Evolutionary conservation across 2,113 vertebrate genomes (phyloP).

Genomic region (Anguilla japonica): DNA sequence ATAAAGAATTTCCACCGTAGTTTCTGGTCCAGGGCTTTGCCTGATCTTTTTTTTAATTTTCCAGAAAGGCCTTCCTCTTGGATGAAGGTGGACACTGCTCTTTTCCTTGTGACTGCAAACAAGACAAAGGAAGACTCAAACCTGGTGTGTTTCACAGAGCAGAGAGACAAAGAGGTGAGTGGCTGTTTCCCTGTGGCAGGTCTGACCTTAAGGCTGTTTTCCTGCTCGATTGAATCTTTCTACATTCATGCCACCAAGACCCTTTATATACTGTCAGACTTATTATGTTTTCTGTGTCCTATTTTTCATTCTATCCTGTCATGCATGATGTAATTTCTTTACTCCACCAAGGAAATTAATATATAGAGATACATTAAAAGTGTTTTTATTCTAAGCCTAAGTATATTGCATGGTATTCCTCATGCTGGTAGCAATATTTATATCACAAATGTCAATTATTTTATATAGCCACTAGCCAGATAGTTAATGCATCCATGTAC

Average conservation of each 20-base stretch:
- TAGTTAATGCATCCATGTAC: too few species aligned
- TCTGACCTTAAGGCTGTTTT: background rate
- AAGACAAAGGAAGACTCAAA: slow-evolving; percentile 75
- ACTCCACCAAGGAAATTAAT: background rate
- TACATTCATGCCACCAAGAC: too few species aligned
- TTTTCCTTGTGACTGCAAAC: slow-evolving; percentile 76
- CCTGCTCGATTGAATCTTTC: background rate
- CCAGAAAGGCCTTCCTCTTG: slow-evolving; percentile 75
- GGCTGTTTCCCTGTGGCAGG: background rate
- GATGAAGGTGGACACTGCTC: slow-evolving; percentile 81
- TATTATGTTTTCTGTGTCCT: background rate
- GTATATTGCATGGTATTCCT: too few species aligned
- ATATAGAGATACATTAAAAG: background rate
- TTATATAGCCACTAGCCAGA: too few species aligned
- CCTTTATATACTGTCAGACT: too few species aligned
- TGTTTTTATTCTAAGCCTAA: too few species aligned
- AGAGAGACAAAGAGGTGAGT: slow-evolving; percentile 80
- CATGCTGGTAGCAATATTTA: too few species aligned
- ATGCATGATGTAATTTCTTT: background rate
- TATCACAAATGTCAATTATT: too few species aligned
- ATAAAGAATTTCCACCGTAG: background rate
- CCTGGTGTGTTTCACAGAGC: slow-evolving; percentile 80
- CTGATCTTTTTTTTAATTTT: slow-evolving; percentile 16
- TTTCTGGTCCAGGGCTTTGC: background rate
- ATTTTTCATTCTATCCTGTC: background rate